A percentile compares a stretch with the other conserved stretches of the same genome.
phyloP scores from a whole-genome alignment of 1,140 invertebrate species.

The Drosophila teissieri region DNA sequence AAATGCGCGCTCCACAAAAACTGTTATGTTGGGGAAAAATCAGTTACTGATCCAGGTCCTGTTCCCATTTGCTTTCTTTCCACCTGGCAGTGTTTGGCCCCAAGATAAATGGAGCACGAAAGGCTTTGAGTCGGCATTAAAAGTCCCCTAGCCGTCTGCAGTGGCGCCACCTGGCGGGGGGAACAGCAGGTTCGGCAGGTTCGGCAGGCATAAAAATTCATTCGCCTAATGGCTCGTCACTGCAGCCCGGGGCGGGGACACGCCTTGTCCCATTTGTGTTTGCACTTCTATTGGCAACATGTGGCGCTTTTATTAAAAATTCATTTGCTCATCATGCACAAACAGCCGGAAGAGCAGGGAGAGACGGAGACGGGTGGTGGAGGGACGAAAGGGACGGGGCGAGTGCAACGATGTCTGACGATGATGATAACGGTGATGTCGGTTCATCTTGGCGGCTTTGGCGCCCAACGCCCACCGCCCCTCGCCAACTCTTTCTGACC shows the following conservation, averaged over 20 bases:
- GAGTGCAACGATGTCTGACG: slow-evolving; percentile 47
- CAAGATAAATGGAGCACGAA: slow-evolving; percentile 67
- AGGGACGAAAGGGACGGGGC: neutral
- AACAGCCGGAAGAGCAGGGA: slow-evolving; percentile 22
- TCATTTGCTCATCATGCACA: slow-evolving; percentile 75
- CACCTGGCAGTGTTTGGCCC: slow-evolving; percentile 31
- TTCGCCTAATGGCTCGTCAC: slow-evolving; percentile 76
- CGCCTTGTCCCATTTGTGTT: slow-evolving; percentile 66
- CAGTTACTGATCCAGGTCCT: neutral
- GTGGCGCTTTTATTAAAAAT: slow-evolving; percentile 83
- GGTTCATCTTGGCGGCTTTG: slow-evolving; percentile 40
- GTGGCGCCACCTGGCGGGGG: slow-evolving; percentile 51
- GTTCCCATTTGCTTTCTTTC: slow-evolving; percentile 1
- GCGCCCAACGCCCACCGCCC: neutral
- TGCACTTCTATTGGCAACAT: slow-evolving; percentile 81
- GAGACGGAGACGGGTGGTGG: neutral
- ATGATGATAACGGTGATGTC: slow-evolving; percentile 26
- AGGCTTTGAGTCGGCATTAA: slow-evolving; percentile 71
- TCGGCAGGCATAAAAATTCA: slow-evolving; percentile 68
- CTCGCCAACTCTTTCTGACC: slow-evolving; percentile 54
- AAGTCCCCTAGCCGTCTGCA: slow-evolving; percentile 27
- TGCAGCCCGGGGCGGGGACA: slow-evolving; percentile 23
- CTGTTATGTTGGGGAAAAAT: neutral
- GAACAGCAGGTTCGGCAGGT: neutral
- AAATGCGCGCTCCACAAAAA: neutral